These are phyloP conservation scores for Narcine bancroftii DNA, from an alignment of 2,113 vertebrate genomes.

Conservation along the genomic window DNA sequence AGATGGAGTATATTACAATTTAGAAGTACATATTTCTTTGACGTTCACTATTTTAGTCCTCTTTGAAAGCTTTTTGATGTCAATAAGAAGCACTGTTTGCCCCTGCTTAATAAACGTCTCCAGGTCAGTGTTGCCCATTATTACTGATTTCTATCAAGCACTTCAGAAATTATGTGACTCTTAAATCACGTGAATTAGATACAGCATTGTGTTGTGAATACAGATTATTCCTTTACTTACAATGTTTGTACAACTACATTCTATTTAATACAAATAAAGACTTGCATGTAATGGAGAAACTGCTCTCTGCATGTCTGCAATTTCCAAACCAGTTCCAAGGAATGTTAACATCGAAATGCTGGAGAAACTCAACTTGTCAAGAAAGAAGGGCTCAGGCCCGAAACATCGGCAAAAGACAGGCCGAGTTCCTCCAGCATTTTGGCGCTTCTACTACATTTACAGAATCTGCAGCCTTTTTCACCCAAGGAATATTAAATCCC, in stretches of 20 bases:
- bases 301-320: too few species aligned
- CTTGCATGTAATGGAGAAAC: background rate
- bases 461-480: too few species aligned
- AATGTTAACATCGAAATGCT: too few species aligned
- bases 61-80: background rate
- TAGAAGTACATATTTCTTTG: background rate
- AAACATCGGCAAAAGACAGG: too few species aligned
- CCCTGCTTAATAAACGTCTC: background rate
- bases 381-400: too few species aligned
- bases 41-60: constrained; percentile 11
- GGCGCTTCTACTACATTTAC: too few species aligned
- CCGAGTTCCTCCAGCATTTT: too few species aligned
- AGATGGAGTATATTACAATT: background rate
- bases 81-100: background rate
- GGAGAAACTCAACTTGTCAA: too few species aligned
- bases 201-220: background rate
- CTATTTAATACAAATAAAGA: background rate
- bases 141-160: constrained; percentile 30
- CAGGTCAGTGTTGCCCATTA: background rate
- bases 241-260: background rate
- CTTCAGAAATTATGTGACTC: background rate
- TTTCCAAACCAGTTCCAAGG: too few species aligned
- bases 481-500: background rate
- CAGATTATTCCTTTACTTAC: background rate
- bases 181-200: constrained; percentile 21